Conservation (phyloP, 2,888 invertebrate species). For the Ptilodon capucinus region DNA sequence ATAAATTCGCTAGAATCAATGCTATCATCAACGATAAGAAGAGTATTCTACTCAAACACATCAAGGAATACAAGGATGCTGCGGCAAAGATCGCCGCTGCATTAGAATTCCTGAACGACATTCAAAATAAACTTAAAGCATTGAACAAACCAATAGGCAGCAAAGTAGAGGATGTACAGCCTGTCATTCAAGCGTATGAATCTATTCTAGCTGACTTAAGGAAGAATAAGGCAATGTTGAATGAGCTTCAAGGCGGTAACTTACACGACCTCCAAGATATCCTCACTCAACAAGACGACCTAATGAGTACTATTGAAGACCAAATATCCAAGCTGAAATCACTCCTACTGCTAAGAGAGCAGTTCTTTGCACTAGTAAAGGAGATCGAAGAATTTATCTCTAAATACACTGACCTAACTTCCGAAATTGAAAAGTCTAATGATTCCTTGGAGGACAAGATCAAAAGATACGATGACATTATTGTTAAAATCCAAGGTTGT, state of each 20-base stretch:
- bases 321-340: constrained; percentile 92
- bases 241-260: constrained; percentile 89
- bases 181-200: constrained; percentile 90
- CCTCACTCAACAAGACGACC: constrained; percentile 91
- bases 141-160: constrained; percentile 94
- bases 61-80: constrained; percentile 91
- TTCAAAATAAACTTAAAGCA: constrained; percentile 92
- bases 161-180: constrained; percentile 93
- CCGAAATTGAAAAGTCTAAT: constrained; percentile 92
- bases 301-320: constrained; percentile 92
- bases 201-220: constrained; percentile 89
- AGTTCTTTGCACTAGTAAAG: constrained; percentile 92
- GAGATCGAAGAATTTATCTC: constrained; percentile 94
- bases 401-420: constrained; percentile 92
- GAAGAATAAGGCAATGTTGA: constrained; percentile 89
- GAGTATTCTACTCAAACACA: constrained; percentile 87
- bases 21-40: constrained; percentile 90
- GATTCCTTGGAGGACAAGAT: constrained; percentile 93
- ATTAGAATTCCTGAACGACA: constrained; percentile 88
- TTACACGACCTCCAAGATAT: constrained; percentile 91
- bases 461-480: constrained; percentile 92
- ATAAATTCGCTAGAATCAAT: constrained; percentile 89
- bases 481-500: constrained; percentile 93
- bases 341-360: constrained; percentile 91
- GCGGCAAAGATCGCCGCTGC: constrained; percentile 91